Base-by-base conservation (phyloP, 1,140 invertebrate species). In the Heliconius hewitsoni region DNA sequence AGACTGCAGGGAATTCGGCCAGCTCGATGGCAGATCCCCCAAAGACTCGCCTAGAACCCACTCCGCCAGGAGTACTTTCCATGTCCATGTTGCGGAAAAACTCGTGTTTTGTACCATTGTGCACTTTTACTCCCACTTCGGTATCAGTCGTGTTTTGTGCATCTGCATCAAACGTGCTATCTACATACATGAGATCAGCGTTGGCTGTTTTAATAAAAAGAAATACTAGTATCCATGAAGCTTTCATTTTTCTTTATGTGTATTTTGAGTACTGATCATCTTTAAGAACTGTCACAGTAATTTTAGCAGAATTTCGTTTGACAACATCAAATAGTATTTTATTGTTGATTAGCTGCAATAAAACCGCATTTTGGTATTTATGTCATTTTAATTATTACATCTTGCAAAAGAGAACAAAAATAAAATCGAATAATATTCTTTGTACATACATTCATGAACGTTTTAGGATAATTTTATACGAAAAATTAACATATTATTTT, bases 11-110 rank as follows among this genome's bases (percentile, higher is more conserved):
- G 46, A 78, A 90, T 37, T 82, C 83, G 34, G 76, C 39, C 74
- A 89, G 55, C 19, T 78, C 73, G 8, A 83, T 76, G n/a, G 84
- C 76, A 8, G 52, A 71, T n/a, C 90, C 91, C 11, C 91, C 90
- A 78, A 90, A 91, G 55, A 91, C 85, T 16, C 91, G 87, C 37
- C 89, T 83, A 37, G 87, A 60, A 1, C 50, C 57, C 42, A 27
- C 18, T 4, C 27, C 76, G 46, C 71, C 73, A 6, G 11, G 27
- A 0, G 34, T 73, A 11, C 71, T 46, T 8, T 13, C 74, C 11
- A 55, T 30, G 11, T 74, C 79, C 82, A 83, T 79, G 46, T 66
- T 76, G 13, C 82, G 82, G 8, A 77, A 83, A n/a, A 81, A 81
- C 1, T 71, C 71, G 34, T 83, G 46, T 71, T 71, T 39, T 18